phyloP scores from a whole-genome alignment of 2,797 vertebrate genomes.

The Acipenser transmontanus region DNA sequence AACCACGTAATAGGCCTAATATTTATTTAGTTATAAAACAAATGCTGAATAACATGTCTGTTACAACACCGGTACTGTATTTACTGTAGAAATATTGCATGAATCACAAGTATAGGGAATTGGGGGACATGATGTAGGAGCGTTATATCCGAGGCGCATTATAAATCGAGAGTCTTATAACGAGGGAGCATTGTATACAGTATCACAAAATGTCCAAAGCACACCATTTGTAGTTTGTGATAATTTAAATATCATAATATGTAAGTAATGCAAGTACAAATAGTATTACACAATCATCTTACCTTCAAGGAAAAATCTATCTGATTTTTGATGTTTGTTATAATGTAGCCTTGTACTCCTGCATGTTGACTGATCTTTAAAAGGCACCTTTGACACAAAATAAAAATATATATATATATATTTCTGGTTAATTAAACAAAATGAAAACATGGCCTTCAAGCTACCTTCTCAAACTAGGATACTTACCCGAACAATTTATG shows the following conservation, averaged over 20 bases:
- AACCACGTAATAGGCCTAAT: too few species aligned
- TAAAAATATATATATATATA: background rate
- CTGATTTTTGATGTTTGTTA: conserved; percentile 88
- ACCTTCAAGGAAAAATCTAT: conserved; percentile 74
- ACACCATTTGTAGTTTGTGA: background rate
- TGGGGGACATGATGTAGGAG: too few species aligned
- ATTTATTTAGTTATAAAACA: too few species aligned
- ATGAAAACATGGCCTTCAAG: background rate
- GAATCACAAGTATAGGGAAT: too few species aligned
- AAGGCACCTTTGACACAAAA: conserved; percentile 71
- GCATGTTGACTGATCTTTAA: conserved; percentile 83
- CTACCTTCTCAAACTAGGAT: background rate
- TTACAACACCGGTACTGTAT: too few species aligned
- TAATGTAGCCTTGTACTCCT: conserved; percentile 78
- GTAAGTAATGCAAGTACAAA: background rate
- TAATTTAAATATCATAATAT: conserved; percentile 3
- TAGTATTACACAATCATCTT: conserved; percentile 30
- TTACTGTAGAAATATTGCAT: too few species aligned
- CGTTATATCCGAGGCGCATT: too few species aligned
- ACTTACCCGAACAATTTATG: conserved; percentile 83
- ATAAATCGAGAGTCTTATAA: too few species aligned
- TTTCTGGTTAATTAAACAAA: background rate
- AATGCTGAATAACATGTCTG: too few species aligned
- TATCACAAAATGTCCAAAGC: background rate
- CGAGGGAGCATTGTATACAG: too few species aligned